Evolutionary conservation across 2,797 vertebrate genomes (phyloP), one percentile per base, ranked within the genome.

Genomic region (Xenops minutus): DNA sequence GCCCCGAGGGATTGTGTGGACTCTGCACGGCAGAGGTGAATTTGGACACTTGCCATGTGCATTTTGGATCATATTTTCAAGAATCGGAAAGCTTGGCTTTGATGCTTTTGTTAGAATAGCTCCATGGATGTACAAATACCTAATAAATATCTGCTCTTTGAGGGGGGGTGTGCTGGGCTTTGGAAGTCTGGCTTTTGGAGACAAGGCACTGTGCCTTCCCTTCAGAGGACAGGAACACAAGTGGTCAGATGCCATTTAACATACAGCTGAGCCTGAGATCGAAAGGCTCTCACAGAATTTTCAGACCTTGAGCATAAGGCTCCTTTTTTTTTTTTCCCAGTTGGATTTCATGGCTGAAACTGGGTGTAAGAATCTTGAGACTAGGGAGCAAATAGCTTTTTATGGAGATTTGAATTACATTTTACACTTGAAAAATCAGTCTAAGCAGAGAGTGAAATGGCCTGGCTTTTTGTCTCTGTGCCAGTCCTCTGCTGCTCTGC

Each of bases 401-500:
- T 95, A 95, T 95, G 93, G 93, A 93, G 72, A 95, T 95, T 78
- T 85, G 85, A 96, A 89, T 93, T 77, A 88, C 86, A 78, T 93
- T 97, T 96, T 93, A 92, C 88, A 88, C 84, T 95, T 74, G 90
- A 84, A 63, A 88, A 84, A 55, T 30, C 86, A 85, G 77, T 55
- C 72, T 66, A 14, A 87, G 73, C 55, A 48, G 77, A 2, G 54
- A 30, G 86, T 14, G 36, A 5, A 49, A 16, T 21, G 52, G 16
- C 34, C 79, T 78, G 80, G 63, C 6, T 3, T 2, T 51, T 52
- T 66, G 80, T 85, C 43, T 21, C 32, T 22, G n/a, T 9, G 26
- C 51, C 79, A 43, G 46, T 12, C 7, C 62, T 34, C 52, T 39
- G 43, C 56, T 84, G 73, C 61, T 79, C 46, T 39, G 12, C 8